Conservation (phyloP, 1,140 invertebrate genomes). For the Bombus impatiens region DNA sequence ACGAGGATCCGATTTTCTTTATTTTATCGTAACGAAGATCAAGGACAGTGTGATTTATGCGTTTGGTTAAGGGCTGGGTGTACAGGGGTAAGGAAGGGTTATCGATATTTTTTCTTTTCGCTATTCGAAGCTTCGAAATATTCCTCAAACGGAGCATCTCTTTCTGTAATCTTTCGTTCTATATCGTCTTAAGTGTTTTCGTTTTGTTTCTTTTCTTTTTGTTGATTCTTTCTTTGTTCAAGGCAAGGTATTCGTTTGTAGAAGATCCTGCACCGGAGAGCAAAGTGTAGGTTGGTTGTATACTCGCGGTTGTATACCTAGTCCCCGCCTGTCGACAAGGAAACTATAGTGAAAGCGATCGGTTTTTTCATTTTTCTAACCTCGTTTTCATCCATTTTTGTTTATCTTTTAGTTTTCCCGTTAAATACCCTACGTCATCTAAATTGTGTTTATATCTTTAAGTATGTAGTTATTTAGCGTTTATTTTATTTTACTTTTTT, state of each 20-base stretch:
- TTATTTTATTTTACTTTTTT: not conserved
- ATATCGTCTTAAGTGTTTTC: not conserved
- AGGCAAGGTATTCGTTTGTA: constrained; percentile 8
- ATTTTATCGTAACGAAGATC: constrained; percentile 22
- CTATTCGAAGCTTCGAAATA: constrained; percentile 19
- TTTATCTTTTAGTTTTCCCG: not conserved
- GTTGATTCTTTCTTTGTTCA: not conserved
- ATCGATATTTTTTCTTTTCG: not conserved
- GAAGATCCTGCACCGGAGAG: constrained; percentile 31
- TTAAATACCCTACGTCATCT: constrained; percentile 54
- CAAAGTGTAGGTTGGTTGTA: constrained; percentile 22
- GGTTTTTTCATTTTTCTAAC: not conserved
- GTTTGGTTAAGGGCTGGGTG: not conserved
- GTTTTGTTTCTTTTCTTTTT: not conserved
- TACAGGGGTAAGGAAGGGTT: not conserved
- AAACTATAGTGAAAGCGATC: constrained; percentile 39
- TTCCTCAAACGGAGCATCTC: constrained; percentile 24
- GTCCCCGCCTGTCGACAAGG: constrained; percentile 17
- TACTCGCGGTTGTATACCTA: constrained; percentile 8
- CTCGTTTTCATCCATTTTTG: not conserved
- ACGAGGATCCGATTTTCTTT: constrained; percentile 29
- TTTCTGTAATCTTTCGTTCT: constrained; percentile 5
- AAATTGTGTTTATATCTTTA: constrained; percentile 25
- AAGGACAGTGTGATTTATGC: not conserved
- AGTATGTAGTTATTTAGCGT: constrained; percentile 23